phyloP scores from a whole-genome alignment of 2,888 invertebrate species.

The Heliconius ethilla region DNA sequence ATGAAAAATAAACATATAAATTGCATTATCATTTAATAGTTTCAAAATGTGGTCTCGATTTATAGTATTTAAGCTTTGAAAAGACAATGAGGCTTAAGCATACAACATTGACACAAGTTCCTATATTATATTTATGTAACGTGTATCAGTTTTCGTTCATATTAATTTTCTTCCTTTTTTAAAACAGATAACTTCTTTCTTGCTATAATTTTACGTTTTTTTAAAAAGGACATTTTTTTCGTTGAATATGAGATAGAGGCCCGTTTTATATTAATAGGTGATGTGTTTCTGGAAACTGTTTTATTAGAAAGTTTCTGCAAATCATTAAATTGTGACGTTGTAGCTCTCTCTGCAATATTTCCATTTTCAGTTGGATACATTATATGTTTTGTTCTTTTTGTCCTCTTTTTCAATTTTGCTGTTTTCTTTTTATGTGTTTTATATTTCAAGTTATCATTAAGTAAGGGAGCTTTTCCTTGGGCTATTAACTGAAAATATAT shows the following conservation, averaged over 20 bases:
- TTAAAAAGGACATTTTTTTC: neutral
- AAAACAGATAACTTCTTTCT: neutral
- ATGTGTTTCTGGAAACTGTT: slow-evolving; percentile 46
- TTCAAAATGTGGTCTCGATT: neutral
- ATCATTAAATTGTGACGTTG: slow-evolving; percentile 47
- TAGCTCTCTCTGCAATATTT: slow-evolving; percentile 40
- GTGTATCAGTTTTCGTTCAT: neutral
- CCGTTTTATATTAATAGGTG: slow-evolving; percentile 46
- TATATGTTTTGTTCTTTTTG: slow-evolving; percentile 51
- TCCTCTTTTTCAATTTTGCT: slow-evolving; percentile 48
- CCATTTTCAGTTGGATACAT: slow-evolving; percentile 44
- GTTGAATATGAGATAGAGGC: slow-evolving; percentile 31
- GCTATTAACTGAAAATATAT: slow-evolving; percentile 48
- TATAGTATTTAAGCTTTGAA: neutral
- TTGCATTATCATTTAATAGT: neutral
- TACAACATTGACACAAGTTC: neutral
- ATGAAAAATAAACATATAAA: neutral
- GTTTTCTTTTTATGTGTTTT: slow-evolving; percentile 42
- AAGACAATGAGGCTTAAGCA: neutral
- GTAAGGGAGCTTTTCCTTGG: slow-evolving; percentile 43
- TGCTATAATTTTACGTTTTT: neutral
- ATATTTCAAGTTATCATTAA: slow-evolving; percentile 20
- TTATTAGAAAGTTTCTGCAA: slow-evolving; percentile 18
- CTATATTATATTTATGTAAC: neutral
- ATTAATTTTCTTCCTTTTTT: slow-evolving; percentile 1